Conservation (phyloP, 1,140 invertebrate genomes). For the Drosophila kurseongensis region DNA sequence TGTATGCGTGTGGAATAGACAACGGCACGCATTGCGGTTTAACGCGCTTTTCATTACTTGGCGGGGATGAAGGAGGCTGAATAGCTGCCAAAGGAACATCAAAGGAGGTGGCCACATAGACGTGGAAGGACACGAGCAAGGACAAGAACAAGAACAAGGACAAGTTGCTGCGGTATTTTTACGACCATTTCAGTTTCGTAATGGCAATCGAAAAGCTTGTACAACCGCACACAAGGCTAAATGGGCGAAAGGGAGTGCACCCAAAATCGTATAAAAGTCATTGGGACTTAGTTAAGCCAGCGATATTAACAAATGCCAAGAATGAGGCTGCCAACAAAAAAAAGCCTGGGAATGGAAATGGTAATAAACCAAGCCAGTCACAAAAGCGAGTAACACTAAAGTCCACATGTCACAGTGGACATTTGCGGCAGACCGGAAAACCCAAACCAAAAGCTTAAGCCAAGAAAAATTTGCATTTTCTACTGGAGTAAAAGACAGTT, state of each 20-base stretch:
- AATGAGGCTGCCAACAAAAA: slow-evolving; percentile 4
- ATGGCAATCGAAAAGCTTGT: slow-evolving; percentile 49
- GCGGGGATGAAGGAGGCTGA: slow-evolving; percentile 13
- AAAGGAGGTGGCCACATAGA: slow-evolving; percentile 21
- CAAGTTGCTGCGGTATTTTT: slow-evolving; percentile 59
- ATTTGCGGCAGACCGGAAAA: slow-evolving; percentile 32
- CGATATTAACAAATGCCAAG: slow-evolving; percentile 75
- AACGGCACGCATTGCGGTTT: slow-evolving; percentile 61
- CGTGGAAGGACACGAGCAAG: slow-evolving; percentile 5
- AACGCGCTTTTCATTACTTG: slow-evolving; percentile 63
- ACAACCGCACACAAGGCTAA: slow-evolving; percentile 7
- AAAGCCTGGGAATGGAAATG: neutral
- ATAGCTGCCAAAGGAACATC: slow-evolving; percentile 55
- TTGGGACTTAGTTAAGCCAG: slow-evolving; percentile 80
- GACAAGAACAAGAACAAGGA: slow-evolving; percentile 28
- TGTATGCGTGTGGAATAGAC: slow-evolving; percentile 30
- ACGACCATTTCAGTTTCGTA: slow-evolving; percentile 57
- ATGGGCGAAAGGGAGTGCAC: slow-evolving; percentile 15
- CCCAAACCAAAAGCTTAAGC: neutral
- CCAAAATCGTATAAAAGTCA: slow-evolving; percentile 80
- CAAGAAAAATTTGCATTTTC: slow-evolving; percentile 2
- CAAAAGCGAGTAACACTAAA: slow-evolving; percentile 65
- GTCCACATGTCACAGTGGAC: slow-evolving; percentile 67
- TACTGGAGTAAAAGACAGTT: neutral
- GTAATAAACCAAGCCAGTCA: slow-evolving; percentile 65